Percentiles rank a stretch among this genome's conserved stretches.
Conservation (phyloP, 37 sponge, comb jelly and placozoan genomes). For the Halichondria panicea region DNA sequence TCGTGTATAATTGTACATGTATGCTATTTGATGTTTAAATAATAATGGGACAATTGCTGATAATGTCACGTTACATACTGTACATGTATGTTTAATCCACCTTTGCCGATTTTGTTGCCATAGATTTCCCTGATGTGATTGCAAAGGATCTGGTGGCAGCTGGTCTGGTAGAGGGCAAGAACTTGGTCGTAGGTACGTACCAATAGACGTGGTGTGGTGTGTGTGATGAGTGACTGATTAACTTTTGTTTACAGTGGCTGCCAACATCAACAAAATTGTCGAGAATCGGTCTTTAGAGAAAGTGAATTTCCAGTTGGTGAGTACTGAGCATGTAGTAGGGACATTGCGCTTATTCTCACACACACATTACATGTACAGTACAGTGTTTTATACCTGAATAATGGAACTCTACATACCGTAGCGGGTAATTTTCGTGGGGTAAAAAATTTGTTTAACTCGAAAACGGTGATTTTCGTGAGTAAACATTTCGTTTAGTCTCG, state of each 20-base stretch:
- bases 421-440: too few species aligned
- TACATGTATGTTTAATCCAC: not conserved
- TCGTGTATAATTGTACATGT: not conserved
- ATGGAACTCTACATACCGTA: too few species aligned
- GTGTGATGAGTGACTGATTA: too few species aligned
- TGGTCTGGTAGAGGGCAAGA: constrained; percentile 55
- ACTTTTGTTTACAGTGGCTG: constrained; percentile 54
- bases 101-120: not conserved
- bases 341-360: too few species aligned
- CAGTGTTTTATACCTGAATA: too few species aligned
- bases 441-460: too few species aligned
- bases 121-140: constrained; percentile 66
- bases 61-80: not conserved
- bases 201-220: not conserved
- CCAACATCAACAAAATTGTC: constrained; percentile 64
- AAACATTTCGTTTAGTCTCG: too few species aligned
- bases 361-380: too few species aligned
- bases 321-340: too few species aligned
- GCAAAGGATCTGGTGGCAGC: constrained; percentile 70
- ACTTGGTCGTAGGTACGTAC: constrained; percentile 60
- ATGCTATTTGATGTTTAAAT: not conserved
- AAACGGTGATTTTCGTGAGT: too few species aligned
- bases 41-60: not conserved
- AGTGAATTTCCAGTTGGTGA: constrained; percentile 52
- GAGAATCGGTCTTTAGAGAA: constrained; percentile 58